A percentile compares a stretch with the other conserved stretches of the same genome.
These are phyloP conservation scores for human (Homo sapiens) DNA, from an alignment of 2,113 vertebrate species.

Conservation along the genomic window GRCh38 chr4:20181001-20181500, in stretches of 20 bases:
- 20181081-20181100: neutral
- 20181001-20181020: neutral
- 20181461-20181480: neutral
- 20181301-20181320: neutral
- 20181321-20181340: neutral
- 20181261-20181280: neutral
- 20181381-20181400: neutral
- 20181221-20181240: neutral
- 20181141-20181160: neutral
- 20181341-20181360: neutral
- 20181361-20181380: neutral
- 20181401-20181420: neutral
- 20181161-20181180: neutral
- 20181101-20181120: neutral
- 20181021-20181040: neutral
- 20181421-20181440: neutral
- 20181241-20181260: neutral
- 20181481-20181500: neutral
- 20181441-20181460: neutral
- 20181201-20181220: slow-evolving; percentile 45
- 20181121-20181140: neutral
- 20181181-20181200: neutral
- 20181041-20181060: neutral
- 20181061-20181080: neutral
- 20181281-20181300: neutral